Conservation (phyloP, 2,888 invertebrate genomes). For the Diogma glabrata region DNA sequence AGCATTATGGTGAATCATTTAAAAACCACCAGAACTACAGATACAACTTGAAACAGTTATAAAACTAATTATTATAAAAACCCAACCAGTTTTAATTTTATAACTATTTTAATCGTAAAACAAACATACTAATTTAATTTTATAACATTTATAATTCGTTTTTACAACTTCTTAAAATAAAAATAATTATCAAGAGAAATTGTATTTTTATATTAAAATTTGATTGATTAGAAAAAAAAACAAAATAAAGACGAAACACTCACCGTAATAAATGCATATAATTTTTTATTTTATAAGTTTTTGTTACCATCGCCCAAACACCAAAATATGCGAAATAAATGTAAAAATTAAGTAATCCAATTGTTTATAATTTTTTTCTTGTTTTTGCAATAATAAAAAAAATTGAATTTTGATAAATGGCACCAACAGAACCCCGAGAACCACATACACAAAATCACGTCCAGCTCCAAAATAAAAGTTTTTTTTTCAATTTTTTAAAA, state of each 20-base stretch:
- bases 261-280: slow-evolving; percentile 11
- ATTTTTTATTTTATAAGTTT: neutral
- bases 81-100: too few relatives aligned
- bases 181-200: neutral
- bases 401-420: slow-evolving; percentile 2
- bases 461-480: slow-evolving; percentile 2
- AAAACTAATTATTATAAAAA: too few relatives aligned
- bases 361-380: slow-evolving; percentile 1
- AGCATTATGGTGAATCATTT: too few relatives aligned
- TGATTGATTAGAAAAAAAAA: slow-evolving; percentile 9
- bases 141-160: too few relatives aligned
- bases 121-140: too few relatives aligned
- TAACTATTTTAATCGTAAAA: too few relatives aligned
- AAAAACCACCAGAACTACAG: too few relatives aligned
- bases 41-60: too few relatives aligned
- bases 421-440: slow-evolving; percentile 10
- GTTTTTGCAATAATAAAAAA: slow-evolving; percentile 1
- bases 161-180: too few relatives aligned
- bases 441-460: slow-evolving; percentile 11
- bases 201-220: too few relatives aligned
- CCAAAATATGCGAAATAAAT: slow-evolving; percentile 7
- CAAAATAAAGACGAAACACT: slow-evolving; percentile 13
- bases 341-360: neutral
- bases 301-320: slow-evolving; percentile 13
- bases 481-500: too few relatives aligned